Conservation (phyloP, 1,140 invertebrate species). For the Nasonia giraulti region DNA sequence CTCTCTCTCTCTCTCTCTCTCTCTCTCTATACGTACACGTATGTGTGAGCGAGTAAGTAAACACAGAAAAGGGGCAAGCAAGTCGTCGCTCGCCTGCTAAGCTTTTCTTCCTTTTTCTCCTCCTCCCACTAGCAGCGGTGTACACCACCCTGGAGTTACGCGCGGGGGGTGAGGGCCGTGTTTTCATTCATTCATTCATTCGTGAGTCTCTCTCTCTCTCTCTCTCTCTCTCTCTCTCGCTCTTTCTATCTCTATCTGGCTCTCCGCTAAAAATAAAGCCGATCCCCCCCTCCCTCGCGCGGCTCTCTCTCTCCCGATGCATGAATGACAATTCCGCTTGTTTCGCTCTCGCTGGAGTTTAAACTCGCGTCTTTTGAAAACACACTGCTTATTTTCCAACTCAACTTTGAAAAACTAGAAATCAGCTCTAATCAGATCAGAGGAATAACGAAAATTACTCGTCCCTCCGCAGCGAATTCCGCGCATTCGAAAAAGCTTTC, state of each 20-base stretch:
- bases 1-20: too few relatives aligned
- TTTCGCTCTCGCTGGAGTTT: too few relatives aligned
- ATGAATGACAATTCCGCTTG: not conserved
- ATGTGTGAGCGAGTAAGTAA: not conserved
- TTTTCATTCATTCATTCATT: constrained; percentile 1
- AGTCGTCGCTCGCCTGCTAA: not conserved
- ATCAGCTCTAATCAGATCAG: not conserved
- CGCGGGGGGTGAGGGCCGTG: not conserved
- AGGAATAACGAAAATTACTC: not conserved
- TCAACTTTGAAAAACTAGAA: too few relatives aligned
- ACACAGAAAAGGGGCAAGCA: not conserved
- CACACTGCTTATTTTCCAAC: too few relatives aligned
- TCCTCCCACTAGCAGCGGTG: not conserved
- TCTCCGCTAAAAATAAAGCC: not conserved
- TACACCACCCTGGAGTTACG: not conserved
- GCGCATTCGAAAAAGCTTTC: not conserved
- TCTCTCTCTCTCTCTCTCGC: constrained; percentile 10
- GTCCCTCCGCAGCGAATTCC: too few relatives aligned
- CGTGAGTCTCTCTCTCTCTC: not conserved
- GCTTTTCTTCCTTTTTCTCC: not conserved
- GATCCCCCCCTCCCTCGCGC: not conserved
- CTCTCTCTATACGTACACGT: too few relatives aligned
- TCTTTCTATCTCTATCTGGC: not conserved
- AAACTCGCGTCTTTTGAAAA: too few relatives aligned
- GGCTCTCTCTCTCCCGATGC: not conserved